These are phyloP conservation scores for Drosophila arawakana DNA, from an alignment of 1,140 invertebrate species.

Conservation along the genomic window DNA sequence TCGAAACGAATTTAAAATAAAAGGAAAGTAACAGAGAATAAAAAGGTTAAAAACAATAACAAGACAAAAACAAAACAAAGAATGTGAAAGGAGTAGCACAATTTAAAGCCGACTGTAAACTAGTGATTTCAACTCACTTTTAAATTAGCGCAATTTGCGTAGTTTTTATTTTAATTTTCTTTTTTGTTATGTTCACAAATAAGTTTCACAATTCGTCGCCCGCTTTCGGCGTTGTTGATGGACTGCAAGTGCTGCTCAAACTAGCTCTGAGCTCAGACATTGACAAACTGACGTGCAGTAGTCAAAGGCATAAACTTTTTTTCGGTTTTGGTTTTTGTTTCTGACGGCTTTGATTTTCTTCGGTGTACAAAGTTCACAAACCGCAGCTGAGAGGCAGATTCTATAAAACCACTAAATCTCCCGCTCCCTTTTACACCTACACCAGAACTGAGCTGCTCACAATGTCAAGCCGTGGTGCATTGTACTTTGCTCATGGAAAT, in stretches of 20 bases:
- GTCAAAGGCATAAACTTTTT: conserved; percentile 1
- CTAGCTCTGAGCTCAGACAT: conserved; percentile 17
- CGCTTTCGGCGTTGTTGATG: conserved; percentile 27
- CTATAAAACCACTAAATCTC: background rate
- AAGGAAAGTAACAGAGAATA: conserved; percentile 13
- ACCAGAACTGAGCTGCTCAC: background rate
- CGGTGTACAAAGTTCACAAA: conserved; percentile 63
- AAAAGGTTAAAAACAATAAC: background rate
- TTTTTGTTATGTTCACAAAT: conserved; percentile 14
- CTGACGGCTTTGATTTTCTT: conserved; percentile 19
- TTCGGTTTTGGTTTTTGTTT: conserved; percentile 10
- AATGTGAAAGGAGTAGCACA: conserved; percentile 16
- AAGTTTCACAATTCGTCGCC: conserved; percentile 6
- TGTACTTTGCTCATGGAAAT: conserved; percentile 28
- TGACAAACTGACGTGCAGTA: conserved; percentile 15
- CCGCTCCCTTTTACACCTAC: conserved; percentile 12
- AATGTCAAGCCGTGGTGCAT: conserved; percentile 2
- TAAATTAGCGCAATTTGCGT: background rate
- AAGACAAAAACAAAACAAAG: conserved; percentile 18
- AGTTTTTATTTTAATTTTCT: background rate
- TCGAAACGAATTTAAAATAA: conserved; percentile 8
- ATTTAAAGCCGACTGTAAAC: background rate
- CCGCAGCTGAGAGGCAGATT: conserved; percentile 43
- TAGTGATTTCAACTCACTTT: conserved; percentile 24
- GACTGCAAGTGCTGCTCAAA: conserved; percentile 27